Conservation (phyloP, 1,140 invertebrate species). For the Glossosoma conforme region DNA sequence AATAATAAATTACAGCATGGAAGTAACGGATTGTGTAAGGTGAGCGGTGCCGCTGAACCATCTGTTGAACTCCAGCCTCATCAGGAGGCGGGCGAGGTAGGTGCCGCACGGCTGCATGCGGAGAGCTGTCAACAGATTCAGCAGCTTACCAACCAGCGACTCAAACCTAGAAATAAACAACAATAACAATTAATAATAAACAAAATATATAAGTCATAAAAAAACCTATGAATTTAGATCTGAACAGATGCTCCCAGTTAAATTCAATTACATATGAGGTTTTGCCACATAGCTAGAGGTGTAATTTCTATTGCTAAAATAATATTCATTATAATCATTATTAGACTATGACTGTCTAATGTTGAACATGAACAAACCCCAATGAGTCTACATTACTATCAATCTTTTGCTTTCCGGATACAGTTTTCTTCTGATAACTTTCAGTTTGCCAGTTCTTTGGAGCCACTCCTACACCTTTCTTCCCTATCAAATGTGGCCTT, state of each 20-base stretch:
- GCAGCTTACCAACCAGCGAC: conserved; percentile 52
- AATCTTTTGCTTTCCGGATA: too few relatives aligned
- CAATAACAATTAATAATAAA: conserved; percentile 29
- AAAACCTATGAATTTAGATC: background rate
- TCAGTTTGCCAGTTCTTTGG: too few relatives aligned
- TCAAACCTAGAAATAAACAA: conserved; percentile 53
- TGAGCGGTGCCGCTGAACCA: conserved; percentile 60
- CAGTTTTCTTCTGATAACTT: too few relatives aligned
- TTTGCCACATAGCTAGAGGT: too few relatives aligned
- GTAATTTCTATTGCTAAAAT: too few relatives aligned
- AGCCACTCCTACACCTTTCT: too few relatives aligned
- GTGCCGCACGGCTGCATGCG: conserved; percentile 60
- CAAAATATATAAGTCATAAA: conserved; percentile 12
- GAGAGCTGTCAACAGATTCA: conserved; percentile 57
- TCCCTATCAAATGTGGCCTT: too few relatives aligned
- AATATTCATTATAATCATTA: too few relatives aligned
- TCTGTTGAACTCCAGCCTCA: conserved; percentile 69
- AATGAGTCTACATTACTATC: too few relatives aligned
- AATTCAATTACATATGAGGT: background rate
- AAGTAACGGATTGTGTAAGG: conserved; percentile 46
- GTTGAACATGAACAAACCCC: too few relatives aligned
- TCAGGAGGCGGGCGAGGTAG: conserved; percentile 62
- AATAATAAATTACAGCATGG: conserved; percentile 38
- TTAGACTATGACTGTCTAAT: too few relatives aligned
- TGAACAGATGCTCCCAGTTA: background rate